These are phyloP conservation scores for Rhinophrynus dorsalis DNA, from an alignment of 2,797 vertebrate genomes.

Conservation along the genomic window DNA sequence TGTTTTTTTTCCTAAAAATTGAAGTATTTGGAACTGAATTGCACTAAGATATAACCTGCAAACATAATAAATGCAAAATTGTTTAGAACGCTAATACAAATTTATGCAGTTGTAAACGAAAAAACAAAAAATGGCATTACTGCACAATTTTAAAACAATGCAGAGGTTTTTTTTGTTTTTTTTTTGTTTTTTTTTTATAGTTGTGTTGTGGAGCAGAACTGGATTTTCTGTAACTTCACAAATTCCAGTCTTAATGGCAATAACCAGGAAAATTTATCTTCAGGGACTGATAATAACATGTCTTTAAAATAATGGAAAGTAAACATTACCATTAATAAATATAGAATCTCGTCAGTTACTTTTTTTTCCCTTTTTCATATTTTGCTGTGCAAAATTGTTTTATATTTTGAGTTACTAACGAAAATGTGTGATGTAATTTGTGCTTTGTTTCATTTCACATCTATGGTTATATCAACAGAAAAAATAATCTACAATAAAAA, in stretches of 20 bases:
- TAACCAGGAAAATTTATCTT: slow-evolving; percentile 93
- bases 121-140: slow-evolving; percentile 78
- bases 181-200: slow-evolving; percentile 74
- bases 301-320: slow-evolving; percentile 86
- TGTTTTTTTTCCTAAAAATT: slow-evolving; percentile 67
- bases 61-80: slow-evolving; percentile 76
- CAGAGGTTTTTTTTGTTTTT: slow-evolving; percentile 74
- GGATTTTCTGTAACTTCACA: slow-evolving; percentile 83
- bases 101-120: slow-evolving; percentile 75
- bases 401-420: slow-evolving; percentile 90
- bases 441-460: slow-evolving; percentile 84
- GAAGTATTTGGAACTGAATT: slow-evolving; percentile 88
- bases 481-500: slow-evolving; percentile 83
- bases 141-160: slow-evolving; percentile 81
- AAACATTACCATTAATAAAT: slow-evolving; percentile 91
- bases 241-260: slow-evolving; percentile 93
- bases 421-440: slow-evolving; percentile 96
- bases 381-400: slow-evolving; percentile 99
- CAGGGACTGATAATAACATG: slow-evolving; percentile 96
- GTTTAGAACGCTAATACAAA: slow-evolving; percentile 83
- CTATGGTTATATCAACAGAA: slow-evolving; percentile 78
- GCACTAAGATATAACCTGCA: slow-evolving; percentile 90
- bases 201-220: slow-evolving; percentile 85
- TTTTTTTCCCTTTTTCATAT: slow-evolving; percentile 80
- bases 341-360: slow-evolving; percentile 92